These are phyloP conservation scores for Actenoides hombroni DNA, from an alignment of 2,113 vertebrate genomes.

Conservation along the genomic window DNA sequence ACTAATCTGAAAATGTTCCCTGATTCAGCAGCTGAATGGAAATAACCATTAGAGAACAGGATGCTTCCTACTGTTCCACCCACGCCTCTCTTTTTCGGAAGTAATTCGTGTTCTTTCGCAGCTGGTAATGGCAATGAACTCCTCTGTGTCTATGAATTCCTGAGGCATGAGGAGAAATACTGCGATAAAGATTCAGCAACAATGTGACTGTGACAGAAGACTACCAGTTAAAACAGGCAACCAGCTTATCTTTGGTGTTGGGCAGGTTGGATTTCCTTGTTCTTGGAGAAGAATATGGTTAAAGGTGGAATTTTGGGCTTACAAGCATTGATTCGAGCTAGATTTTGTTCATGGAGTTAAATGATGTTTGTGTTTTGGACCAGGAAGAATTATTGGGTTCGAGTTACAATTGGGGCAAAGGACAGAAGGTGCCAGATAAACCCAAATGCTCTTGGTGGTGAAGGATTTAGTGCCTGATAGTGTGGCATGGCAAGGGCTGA, in stretches of 20 bases:
- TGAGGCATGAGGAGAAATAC: background rate
- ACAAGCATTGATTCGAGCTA: background rate
- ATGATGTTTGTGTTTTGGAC: background rate
- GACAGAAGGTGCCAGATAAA: background rate
- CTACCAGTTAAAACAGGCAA: background rate
- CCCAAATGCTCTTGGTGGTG: background rate
- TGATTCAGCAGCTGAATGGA: conserved; percentile 58
- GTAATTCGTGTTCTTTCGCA: conserved; percentile 25
- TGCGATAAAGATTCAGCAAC: background rate
- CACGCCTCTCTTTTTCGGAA: background rate
- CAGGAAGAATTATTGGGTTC: background rate
- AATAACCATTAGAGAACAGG: conserved; percentile 34
- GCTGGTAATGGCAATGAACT: conserved; percentile 16
- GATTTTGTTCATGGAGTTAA: background rate
- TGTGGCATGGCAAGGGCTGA: background rate
- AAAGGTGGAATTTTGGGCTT: background rate
- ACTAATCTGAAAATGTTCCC: conserved; percentile 31
- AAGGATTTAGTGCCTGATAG: background rate
- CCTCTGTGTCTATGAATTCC: background rate
- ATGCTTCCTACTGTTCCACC: conserved; percentile 38
- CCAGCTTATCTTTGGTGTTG: background rate
- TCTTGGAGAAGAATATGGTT: background rate
- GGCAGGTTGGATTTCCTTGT: background rate
- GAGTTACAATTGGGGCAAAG: background rate
- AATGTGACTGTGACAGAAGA: background rate